Base-by-base conservation (phyloP, 1,140 invertebrate genomes). In the Tetramorium parvispinum region DNA sequence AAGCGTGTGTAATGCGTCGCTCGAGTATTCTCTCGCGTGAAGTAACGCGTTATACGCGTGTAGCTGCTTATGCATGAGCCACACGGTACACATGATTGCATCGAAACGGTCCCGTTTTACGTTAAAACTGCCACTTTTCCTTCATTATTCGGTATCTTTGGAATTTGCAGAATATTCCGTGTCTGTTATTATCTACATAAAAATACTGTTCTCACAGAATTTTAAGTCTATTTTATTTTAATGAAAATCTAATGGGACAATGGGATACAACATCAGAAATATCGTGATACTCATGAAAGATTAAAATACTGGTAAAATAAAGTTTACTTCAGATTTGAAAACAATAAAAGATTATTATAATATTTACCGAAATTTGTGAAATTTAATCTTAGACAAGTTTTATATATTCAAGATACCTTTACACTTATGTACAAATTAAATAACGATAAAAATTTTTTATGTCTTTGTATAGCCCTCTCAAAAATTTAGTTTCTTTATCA, bases 21-120 rank as follows among this genome's bases (percentile, higher is more conserved):
- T 43, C 32, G 21, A 59, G 49, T 57, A 21, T 82, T 70, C 37
- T 46, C 37, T 71, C 51, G 53, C 51, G 78, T 59, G 79, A 73
- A 82, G 18, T 43, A 55, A n/a, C 53, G 18, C 79, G 16, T 82
- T 73, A 82, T 32, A 82, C 53, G 24, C 32, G 40, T 49, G 40
- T 32, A 13, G 21, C 65, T 24, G 68, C 40, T 73, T 83, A 73
- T 59, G 65, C 66, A 82, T 82, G 66, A 71, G 43, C 46, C 21
- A 37, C 65, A 18, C 63, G 37, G 16, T 71, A 46, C 27, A 46
- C 79, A 46, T 61, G 68, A 83, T 75, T 59, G 79, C 53, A 59
- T 75, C 51, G 49, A 71, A 81, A 81, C 65, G 51, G 66, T 73
- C n/a, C 53, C 53, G 53, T 71, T 71, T 82, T 71, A 59, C 66